Evolutionary conservation across 30 jellyfish, hydroid and myxozoan species (phyloP).

Genomic region (Sanderia malayensis): DNA sequence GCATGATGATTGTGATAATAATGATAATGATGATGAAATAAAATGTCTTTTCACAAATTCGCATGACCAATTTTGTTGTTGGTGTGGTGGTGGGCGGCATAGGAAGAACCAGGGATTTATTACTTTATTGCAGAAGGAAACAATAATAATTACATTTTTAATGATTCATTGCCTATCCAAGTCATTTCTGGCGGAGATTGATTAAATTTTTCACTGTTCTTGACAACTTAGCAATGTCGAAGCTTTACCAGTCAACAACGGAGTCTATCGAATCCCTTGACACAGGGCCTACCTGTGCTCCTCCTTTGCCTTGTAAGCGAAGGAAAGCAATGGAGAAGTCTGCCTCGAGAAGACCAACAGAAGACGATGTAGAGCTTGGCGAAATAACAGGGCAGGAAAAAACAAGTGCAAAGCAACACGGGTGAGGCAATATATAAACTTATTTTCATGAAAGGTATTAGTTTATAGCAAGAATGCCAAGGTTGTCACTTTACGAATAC

Average conservation of each 20-base stretch:
- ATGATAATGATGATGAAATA: too few relatives aligned
- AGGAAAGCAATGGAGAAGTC: constrained; percentile 38
- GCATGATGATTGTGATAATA: too few relatives aligned
- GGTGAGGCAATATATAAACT: constrained; percentile 2
- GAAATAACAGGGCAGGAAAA: constrained; percentile 24
- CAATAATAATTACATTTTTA: not conserved
- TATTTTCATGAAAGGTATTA: too few relatives aligned
- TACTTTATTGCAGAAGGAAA: not conserved
- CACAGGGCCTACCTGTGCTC: constrained; percentile 69
- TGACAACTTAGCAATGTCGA: constrained; percentile 29
- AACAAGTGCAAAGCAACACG: not conserved
- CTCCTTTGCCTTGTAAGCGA: constrained; percentile 64
- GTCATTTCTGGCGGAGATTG: not conserved
- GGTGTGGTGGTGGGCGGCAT: not conserved
- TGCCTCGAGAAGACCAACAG: not conserved
- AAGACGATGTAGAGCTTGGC: constrained; percentile 28
- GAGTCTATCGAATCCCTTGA: constrained; percentile 63
- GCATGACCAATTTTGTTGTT: too few relatives aligned
- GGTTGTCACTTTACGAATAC: too few relatives aligned
- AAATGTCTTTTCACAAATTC: too few relatives aligned
- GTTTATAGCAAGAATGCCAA: too few relatives aligned
- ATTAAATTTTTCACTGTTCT: not conserved
- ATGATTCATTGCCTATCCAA: not conserved
- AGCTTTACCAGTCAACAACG: constrained; percentile 66
- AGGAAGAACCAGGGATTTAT: not conserved